phyloP scores from a whole-genome alignment of 2,797 vertebrate genomes.

The Ispidina picta region DNA sequence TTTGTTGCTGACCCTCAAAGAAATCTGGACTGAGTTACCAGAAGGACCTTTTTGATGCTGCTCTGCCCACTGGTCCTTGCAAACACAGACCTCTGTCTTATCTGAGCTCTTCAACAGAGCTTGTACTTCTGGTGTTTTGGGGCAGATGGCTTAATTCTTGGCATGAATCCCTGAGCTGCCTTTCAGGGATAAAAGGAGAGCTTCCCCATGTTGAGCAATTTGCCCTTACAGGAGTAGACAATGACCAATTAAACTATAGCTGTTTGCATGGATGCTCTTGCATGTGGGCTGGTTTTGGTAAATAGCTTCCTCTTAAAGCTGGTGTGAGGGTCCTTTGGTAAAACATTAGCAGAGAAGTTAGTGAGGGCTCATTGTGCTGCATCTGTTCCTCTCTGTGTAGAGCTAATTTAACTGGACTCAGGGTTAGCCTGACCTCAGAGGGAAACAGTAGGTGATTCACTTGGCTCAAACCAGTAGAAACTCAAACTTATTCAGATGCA shows the following conservation, averaged over 20 bases:
- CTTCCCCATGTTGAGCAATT: neutral
- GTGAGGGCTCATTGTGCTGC: neutral
- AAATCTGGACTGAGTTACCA: neutral
- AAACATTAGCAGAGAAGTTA: conserved; percentile 39
- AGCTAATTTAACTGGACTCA: neutral
- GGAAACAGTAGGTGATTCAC: neutral
- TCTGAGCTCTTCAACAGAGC: neutral
- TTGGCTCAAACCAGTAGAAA: neutral
- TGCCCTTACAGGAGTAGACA: neutral
- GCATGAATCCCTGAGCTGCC: neutral
- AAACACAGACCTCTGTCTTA: neutral
- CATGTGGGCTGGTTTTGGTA: neutral
- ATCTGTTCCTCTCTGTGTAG: neutral
- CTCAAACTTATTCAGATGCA: neutral
- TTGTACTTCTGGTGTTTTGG: neutral
- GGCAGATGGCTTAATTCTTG: neutral
- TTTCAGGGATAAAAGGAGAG: neutral
- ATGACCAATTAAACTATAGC: neutral
- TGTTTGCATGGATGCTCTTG: neutral
- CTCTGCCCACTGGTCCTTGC: neutral
- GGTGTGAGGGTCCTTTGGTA: conserved; percentile 38
- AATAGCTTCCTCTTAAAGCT: neutral
- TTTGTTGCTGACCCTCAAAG: neutral
- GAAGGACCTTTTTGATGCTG: neutral
- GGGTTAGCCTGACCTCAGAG: conserved; percentile 52